Percentiles rank a stretch among this genome's conserved stretches.
Evolutionary conservation across 1,140 invertebrate genomes (phyloP).

Genomic region (Sitophilus oryzae): DNA sequence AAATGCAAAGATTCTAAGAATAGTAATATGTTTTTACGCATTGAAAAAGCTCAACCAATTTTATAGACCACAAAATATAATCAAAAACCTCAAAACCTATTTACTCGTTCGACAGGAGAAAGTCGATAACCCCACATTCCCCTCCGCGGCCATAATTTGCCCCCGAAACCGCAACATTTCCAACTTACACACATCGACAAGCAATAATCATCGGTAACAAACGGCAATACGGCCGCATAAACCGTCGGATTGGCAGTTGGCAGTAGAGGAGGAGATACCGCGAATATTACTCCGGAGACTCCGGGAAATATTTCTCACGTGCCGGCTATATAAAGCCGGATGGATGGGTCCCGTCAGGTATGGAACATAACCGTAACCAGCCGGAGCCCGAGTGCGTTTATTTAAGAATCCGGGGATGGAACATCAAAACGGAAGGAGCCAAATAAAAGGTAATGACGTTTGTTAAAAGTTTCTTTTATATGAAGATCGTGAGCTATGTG

Average conservation of each 20-base stretch:
- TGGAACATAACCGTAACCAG: conserved; percentile 28
- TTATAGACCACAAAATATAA: no score
- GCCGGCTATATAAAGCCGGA: conserved; percentile 28
- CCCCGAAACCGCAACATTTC: no score
- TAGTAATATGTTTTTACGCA: no score
- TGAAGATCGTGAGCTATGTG: no score
- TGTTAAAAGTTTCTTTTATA: conserved; percentile 4
- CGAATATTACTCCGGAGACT: conserved; percentile 38
- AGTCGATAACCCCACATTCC: no score
- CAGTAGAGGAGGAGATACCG: conserved; percentile 34
- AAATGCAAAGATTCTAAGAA: no score
- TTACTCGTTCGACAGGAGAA: no score
- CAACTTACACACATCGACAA: conserved; percentile 28
- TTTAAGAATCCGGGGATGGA: conserved; percentile 8
- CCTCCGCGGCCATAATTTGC: no score
- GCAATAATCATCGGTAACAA: conserved; percentile 40
- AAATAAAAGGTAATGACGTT: conserved; percentile 11
- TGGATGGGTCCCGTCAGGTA: conserved; percentile 30
- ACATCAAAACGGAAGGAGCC: conserved; percentile 8
- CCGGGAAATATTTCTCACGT: conserved; percentile 35
- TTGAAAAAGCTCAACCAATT: no score
- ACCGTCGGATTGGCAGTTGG: conserved; percentile 32
- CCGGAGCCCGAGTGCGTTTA: conserved; percentile 21
- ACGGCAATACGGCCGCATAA: conserved; percentile 34
- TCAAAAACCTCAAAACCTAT: no score